phyloP scores from a whole-genome alignment of 2,888 invertebrate genomes.

The Hirtodrosophila histrioides region DNA sequence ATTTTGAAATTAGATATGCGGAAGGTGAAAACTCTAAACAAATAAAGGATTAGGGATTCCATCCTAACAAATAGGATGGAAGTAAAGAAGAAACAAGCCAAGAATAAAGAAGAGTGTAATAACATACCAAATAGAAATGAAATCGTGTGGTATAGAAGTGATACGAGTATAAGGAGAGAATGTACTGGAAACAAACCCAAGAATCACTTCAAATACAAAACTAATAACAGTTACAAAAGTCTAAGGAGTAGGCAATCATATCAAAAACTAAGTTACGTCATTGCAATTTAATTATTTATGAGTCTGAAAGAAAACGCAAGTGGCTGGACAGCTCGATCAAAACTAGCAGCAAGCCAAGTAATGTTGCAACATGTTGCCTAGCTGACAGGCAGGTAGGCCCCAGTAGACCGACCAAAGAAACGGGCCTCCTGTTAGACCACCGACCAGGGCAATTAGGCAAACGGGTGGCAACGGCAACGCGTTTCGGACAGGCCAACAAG shows the following conservation, averaged over 20 bases:
- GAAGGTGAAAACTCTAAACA: no score
- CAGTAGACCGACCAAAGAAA: slow-evolving; percentile 1
- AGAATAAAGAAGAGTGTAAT: no score
- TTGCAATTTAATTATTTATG: slow-evolving; percentile 18
- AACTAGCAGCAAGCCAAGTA: slow-evolving; percentile 31
- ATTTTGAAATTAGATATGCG: no score
- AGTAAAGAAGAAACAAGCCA: no score
- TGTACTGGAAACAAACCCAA: no score
- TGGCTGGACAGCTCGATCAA: slow-evolving; percentile 20
- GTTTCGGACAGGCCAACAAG: slow-evolving; percentile 25
- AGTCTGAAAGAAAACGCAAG: slow-evolving; percentile 29
- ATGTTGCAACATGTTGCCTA: slow-evolving; percentile 34
- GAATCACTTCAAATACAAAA: not conserved
- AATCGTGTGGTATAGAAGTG: no score
- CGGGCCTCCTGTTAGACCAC: slow-evolving; percentile 14
- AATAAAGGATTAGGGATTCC: no score
- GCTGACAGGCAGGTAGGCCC: slow-evolving; percentile 1
- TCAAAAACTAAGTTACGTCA: slow-evolving; percentile 10
- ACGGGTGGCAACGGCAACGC: slow-evolving; percentile 31
- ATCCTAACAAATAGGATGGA: no score
- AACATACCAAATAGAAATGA: no score
- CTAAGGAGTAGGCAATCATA: slow-evolving; percentile 9
- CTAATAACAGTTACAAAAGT: slow-evolving; percentile 3
- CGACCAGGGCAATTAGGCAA: slow-evolving; percentile 33
- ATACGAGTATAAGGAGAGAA: no score